Evolutionary conservation across 2,113 vertebrate species (phyloP).

Genomic region (Tapirus terrestris): DNA sequence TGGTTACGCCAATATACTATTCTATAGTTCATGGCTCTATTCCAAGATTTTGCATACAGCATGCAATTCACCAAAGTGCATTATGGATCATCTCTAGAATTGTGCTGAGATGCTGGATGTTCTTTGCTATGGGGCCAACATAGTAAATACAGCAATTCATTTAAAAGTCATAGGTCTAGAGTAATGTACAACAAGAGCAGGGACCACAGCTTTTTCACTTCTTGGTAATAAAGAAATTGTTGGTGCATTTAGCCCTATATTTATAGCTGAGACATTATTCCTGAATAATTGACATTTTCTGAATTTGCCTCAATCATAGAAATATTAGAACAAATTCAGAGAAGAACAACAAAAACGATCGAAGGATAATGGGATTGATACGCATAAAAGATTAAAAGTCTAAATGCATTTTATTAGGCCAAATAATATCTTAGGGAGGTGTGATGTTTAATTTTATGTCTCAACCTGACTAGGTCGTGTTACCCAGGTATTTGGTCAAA

Average conservation of each 20-base stretch:
- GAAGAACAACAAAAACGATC: not conserved
- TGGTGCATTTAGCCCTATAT: not conserved
- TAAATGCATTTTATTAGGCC: slow-evolving; percentile 1
- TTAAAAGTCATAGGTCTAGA: not conserved
- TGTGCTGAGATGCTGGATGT: not conserved
- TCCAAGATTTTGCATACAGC: not conserved
- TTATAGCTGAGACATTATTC: not conserved
- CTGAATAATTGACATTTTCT: not conserved
- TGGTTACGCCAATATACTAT: not conserved
- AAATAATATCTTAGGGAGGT: not conserved
- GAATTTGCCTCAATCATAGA: not conserved
- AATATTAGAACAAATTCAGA: slow-evolving; percentile 20
- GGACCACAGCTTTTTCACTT: not conserved
- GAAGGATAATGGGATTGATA: not conserved
- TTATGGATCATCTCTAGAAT: not conserved
- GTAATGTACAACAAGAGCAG: not conserved
- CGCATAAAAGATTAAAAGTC: not conserved
- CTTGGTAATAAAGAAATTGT: not conserved
- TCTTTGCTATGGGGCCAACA: not conserved
- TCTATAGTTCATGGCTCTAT: not conserved
- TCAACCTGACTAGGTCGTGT: not conserved
- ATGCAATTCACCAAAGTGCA: not conserved
- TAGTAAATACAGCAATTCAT: not conserved
- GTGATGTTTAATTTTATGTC: not conserved
- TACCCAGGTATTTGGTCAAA: not conserved